Evolutionary conservation across 2,113 vertebrate species (phyloP).

Genomic region (Stegastes partitus): DNA sequence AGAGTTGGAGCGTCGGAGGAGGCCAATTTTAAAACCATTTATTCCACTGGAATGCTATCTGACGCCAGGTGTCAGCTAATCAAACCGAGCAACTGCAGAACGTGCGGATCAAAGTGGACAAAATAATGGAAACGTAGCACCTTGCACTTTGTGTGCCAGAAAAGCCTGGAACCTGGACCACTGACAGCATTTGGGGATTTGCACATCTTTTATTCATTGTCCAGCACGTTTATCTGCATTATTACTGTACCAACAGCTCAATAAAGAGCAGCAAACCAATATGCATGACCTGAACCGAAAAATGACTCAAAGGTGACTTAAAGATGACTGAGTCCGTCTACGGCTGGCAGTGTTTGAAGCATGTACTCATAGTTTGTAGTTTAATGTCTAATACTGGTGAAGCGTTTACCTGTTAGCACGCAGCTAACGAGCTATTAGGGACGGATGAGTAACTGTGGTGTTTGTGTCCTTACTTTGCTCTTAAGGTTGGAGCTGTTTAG

Average conservation of each 20-base stretch:
- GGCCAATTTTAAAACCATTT: constrained; percentile 17
- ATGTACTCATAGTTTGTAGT: not conserved
- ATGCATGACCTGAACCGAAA: too few species aligned
- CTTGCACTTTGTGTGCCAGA: not conserved
- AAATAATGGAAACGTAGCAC: not conserved
- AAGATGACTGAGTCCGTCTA: not conserved
- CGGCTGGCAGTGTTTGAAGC: not conserved
- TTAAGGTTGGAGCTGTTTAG: constrained; percentile 1
- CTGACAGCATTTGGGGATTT: not conserved
- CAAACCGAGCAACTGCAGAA: constrained; percentile 7
- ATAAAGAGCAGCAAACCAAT: not conserved
- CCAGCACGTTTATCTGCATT: not conserved
- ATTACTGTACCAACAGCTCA: not conserved
- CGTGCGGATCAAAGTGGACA: not conserved
- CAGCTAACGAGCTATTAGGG: not conserved
- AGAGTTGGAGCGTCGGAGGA: not conserved
- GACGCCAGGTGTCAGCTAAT: constrained; percentile 45
- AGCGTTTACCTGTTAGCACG: too few species aligned
- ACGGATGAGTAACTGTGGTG: not conserved
- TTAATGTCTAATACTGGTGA: not conserved
- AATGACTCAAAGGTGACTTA: not conserved
- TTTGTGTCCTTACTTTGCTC: constrained; percentile 17
- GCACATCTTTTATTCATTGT: not conserved
- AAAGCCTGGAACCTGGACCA: too few species aligned
- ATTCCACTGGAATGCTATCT: constrained; percentile 17